These are phyloP conservation scores for Willowsia nigromaculata DNA, from an alignment of 2,888 invertebrate species.

Conservation along the genomic window DNA sequence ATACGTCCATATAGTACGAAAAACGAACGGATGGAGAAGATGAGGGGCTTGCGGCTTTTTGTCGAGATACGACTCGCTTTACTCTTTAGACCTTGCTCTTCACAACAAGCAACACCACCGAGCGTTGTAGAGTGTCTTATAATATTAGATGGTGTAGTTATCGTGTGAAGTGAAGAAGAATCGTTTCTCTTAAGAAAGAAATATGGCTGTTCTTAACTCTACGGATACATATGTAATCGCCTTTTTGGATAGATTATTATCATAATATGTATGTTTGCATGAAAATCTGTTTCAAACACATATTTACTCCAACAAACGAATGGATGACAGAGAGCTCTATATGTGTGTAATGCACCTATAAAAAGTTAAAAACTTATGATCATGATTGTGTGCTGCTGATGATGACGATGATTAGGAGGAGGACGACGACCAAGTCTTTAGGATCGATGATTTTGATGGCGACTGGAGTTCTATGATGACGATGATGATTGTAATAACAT, in stretches of 20 bases:
- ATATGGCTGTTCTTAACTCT: slow-evolving; percentile 49
- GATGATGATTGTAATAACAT: not conserved
- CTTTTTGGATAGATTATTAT: slow-evolving; percentile 13
- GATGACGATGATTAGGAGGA: slow-evolving; percentile 5
- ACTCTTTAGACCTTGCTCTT: slow-evolving; percentile 10
- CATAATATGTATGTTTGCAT: not conserved
- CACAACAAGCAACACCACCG: not conserved
- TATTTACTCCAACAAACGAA: not conserved
- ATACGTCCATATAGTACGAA: slow-evolving; percentile 10
- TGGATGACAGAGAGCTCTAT: not conserved
- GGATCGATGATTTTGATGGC: not conserved
- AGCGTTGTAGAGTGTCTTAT: not conserved
- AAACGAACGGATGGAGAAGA: slow-evolving; percentile 3
- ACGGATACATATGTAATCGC: slow-evolving; percentile 36
- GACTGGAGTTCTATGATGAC: not conserved
- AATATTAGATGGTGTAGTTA: not conserved
- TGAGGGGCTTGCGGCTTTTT: slow-evolving; percentile 11
- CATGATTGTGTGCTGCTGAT: slow-evolving; percentile 20
- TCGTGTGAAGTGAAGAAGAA: slow-evolving; percentile 48
- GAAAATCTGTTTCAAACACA: not conserved
- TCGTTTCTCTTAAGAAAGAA: slow-evolving; percentile 49
- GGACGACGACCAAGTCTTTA: slow-evolving; percentile 19
- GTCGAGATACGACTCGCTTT: not conserved
- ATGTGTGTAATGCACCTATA: not conserved
- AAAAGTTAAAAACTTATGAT: slow-evolving; percentile 1